Evolutionary conservation across 2,797 vertebrate genomes (phyloP), one percentile per base, ranked within the genome.

Genomic region (Odontamblyopus lacepedii): DNA sequence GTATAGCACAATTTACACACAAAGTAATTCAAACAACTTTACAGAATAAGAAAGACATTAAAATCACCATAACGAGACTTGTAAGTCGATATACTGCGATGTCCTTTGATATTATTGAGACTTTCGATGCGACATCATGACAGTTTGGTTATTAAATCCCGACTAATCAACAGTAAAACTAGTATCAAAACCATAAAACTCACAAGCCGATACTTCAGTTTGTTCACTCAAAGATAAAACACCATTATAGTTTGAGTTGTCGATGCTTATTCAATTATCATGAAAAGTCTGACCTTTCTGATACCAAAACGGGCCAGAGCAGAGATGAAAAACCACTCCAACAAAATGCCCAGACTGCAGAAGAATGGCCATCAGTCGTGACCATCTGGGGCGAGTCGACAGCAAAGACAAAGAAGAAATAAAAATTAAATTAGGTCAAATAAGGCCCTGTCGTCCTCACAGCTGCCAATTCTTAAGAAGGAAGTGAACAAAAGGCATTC

Each of bases 371-470:
- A 3, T 67, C 65, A 30, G 16, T 67, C 50, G 6, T 8, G 50
- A 55, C 16, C 65, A 67, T 53, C 50, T 67, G 65, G 65, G 50
- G 26, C n/a, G 2, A 12, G 29, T 53, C 26, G n/a, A 48, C 41
- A 50, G 38, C 12, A 50, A 41, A 65, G 41, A 27, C 38, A 26
- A 65, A 65, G 6, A 48, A 19, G 48, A 26, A 29, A 27, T 44
- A 29, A 50, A 26, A 65, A 67, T 53, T 30, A 5, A 67, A 67
- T 67, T 53, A 51, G 8, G 48, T 48, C 48, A 67, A n/a, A 26
- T 67, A 38, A 41, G 7, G 23, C n/a, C 5, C 63, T 51, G 26
- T 66, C 44, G 30, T 18, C 26, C 23, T 44, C 62, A 44, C 62
- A 64, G n/a, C 62, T 64, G 62, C 62, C 8, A 38, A 9, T 48